phyloP scores from a whole-genome alignment of 2,797 vertebrate species.

The Alcedo atthis region DNA sequence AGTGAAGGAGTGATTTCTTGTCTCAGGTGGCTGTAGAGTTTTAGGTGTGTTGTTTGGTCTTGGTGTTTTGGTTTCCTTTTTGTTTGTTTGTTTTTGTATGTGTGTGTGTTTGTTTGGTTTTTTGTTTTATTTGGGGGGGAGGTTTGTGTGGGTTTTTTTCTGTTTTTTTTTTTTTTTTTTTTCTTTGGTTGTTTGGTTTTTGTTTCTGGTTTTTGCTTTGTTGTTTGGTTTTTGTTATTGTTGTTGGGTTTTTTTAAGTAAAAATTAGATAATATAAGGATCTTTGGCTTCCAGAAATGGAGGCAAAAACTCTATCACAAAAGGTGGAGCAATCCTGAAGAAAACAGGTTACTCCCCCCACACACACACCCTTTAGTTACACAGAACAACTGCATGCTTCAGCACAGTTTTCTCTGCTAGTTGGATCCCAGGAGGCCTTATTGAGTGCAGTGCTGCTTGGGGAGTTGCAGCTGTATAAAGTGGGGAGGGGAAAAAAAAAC shows the following conservation, averaged over 20 bases:
- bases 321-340: slow-evolving; percentile 81
- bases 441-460: slow-evolving; percentile 81
- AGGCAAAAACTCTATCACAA: slow-evolving; percentile 82
- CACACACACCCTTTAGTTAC: slow-evolving; percentile 33
- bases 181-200: too few species aligned
- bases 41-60: neutral
- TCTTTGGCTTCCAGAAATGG: slow-evolving; percentile 56
- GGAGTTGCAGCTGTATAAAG: slow-evolving; percentile 87
- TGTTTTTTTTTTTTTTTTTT: too few species aligned
- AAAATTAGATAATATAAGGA: neutral
- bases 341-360: slow-evolving; percentile 67
- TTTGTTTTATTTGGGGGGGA: too few species aligned
- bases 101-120: too few species aligned
- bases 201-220: neutral
- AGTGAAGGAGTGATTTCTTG: slow-evolving; percentile 16
- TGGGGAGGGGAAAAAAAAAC: neutral
- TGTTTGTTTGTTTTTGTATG: too few species aligned
- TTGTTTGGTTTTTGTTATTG: neutral
- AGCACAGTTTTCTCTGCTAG: slow-evolving; percentile 90
- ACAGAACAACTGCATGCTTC: slow-evolving; percentile 74
- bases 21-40: neutral
- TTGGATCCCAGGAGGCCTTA: slow-evolving; percentile 88
- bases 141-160: too few species aligned
- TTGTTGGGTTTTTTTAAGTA: neutral
- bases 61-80: too few species aligned